Conservation (phyloP, 2,888 invertebrate genomes). For the Omphaloscelis lunosa region DNA sequence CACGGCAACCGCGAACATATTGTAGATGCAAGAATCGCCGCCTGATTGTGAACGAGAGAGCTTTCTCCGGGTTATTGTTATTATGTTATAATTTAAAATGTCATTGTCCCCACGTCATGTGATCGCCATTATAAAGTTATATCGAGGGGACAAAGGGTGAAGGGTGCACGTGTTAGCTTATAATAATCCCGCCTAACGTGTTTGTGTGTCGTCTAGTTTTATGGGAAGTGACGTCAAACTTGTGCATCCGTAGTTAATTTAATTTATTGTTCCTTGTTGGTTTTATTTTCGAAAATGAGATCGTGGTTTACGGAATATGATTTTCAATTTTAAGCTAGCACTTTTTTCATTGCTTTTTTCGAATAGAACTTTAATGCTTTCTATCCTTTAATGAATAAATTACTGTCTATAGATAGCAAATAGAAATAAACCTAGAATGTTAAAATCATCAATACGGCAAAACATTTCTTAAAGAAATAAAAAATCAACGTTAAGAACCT, state of each 20-base stretch:
- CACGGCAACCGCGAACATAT: constrained; percentile 74
- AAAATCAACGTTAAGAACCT: constrained; percentile 55
- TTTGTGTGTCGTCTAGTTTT: constrained; percentile 64
- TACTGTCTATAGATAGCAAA: neutral
- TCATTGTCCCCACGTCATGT: constrained; percentile 79
- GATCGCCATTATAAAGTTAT: constrained; percentile 80
- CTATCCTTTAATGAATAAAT: neutral
- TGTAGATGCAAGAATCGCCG: constrained; percentile 78
- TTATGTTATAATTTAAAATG: constrained; percentile 87
- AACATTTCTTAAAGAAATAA: constrained; percentile 37
- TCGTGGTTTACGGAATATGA: neutral
- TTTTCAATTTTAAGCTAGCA: neutral
- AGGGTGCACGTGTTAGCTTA: constrained; percentile 83
- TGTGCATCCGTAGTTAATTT: constrained; percentile 47
- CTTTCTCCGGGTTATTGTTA: constrained; percentile 69
- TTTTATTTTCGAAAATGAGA: neutral
- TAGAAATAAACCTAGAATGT: neutral
- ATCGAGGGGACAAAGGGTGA: constrained; percentile 84
- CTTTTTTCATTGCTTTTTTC: neutral
- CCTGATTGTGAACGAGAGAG: constrained; percentile 69
- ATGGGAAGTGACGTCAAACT: constrained; percentile 61
- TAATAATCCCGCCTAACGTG: constrained; percentile 73
- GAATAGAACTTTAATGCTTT: neutral
- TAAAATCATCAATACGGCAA: constrained; percentile 32
- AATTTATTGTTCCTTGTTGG: constrained; percentile 19